A percentile compares a stretch with the other conserved stretches of the same genome.
Evolutionary conservation across 2,888 invertebrate genomes (phyloP).

Genomic region (Athrips mouffetella): DNA sequence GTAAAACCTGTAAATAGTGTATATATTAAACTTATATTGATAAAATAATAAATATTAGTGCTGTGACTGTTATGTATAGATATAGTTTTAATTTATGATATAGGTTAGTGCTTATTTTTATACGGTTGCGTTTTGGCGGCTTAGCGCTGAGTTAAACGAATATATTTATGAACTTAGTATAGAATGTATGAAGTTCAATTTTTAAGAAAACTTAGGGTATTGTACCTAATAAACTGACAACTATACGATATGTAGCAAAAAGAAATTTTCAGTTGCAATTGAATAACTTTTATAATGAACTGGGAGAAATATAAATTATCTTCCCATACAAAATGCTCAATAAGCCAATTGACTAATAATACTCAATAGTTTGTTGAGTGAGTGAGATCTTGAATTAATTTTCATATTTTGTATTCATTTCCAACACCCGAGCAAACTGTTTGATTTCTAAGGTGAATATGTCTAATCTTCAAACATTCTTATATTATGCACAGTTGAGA

Average conservation of each 20-base stretch:
- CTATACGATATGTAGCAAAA: not conserved
- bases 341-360: not conserved
- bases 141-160: not conserved
- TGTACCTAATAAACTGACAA: too few relatives aligned
- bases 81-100: conserved; percentile 20
- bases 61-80: conserved; percentile 29
- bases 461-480: too few relatives aligned
- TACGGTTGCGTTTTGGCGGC: conserved; percentile 8
- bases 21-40: conserved; percentile 1
- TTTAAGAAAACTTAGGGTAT: too few relatives aligned
- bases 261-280: not conserved
- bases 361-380: too few relatives aligned
- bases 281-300: not conserved
- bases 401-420: too few relatives aligned
- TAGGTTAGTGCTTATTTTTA: conserved; percentile 19
- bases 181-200: too few relatives aligned
- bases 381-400: too few relatives aligned
- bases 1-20: not conserved
- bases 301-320: not conserved
- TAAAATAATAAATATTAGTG: conserved; percentile 20
- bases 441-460: too few relatives aligned
- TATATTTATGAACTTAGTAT: conserved; percentile 1
- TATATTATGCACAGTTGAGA: too few relatives aligned
- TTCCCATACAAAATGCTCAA: not conserved
- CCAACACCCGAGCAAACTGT: too few relatives aligned